Percentiles rank a stretch among this genome's conserved stretches.
Conservation (phyloP, 2,888 invertebrate genomes). For the Crioceris asparagi region DNA sequence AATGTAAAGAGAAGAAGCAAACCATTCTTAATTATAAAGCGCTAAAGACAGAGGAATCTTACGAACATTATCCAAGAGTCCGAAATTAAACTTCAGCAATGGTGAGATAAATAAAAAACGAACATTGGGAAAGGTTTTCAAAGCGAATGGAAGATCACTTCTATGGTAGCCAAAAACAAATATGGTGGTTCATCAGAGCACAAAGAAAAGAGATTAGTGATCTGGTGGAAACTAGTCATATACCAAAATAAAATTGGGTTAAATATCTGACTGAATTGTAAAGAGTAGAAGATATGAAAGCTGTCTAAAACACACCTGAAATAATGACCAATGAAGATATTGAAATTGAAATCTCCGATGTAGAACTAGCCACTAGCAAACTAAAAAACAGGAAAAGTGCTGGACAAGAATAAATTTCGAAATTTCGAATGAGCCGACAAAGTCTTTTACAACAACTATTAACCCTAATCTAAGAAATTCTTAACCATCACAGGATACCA, state of each 20-base stretch:
- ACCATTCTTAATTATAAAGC: not conserved
- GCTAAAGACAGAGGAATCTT: not conserved
- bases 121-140: slow-evolving; percentile 1
- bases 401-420: not conserved
- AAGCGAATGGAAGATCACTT: not conserved
- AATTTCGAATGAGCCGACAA: not conserved
- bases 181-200: not conserved
- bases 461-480: not conserved
- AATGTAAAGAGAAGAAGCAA: not conserved
- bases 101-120: not conserved
- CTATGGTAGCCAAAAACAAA: not conserved
- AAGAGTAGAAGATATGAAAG: not conserved
- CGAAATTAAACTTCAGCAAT: not conserved
- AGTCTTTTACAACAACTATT: not conserved
- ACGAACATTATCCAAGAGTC: not conserved
- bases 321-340: not conserved
- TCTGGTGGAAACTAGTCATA: not conserved
- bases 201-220: not conserved
- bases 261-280: slow-evolving; percentile 1
- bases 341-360: too few species aligned
- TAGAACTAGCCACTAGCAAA: too few species aligned
- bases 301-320: too few species aligned
- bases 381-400: too few species aligned
- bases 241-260: not conserved
- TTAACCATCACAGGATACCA: not conserved